A percentile compares a stretch with the other conserved stretches of the same genome.
Evolutionary conservation across 2,888 invertebrate genomes (phyloP).

Genomic region (Ephialtes manifestator): DNA sequence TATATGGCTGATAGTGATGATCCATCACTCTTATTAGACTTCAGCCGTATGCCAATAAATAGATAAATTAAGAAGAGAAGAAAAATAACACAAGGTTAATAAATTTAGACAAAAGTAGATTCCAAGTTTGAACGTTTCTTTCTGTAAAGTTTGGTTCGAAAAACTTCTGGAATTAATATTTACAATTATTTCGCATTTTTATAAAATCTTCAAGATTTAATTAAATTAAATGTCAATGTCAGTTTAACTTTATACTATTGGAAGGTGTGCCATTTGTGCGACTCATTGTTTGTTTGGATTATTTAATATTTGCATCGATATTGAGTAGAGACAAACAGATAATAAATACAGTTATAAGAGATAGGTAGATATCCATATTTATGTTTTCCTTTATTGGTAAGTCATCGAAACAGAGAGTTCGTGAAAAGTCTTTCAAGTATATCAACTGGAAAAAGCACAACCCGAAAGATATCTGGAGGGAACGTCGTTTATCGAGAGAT

Average conservation of each 20-base stretch:
- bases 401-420: conserved; percentile 39
- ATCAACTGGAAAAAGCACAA: conserved; percentile 46
- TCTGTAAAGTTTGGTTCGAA: neutral
- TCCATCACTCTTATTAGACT: no score
- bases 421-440: conserved; percentile 43
- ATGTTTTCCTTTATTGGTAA: conserved; percentile 52
- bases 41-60: no score
- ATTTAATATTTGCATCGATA: conserved; percentile 8
- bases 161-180: no score
- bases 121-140: neutral
- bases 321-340: conserved; percentile 1
- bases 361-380: conserved; percentile 56
- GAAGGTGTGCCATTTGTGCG: neutral
- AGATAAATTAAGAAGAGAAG: neutral
- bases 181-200: neutral
- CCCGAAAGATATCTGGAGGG: conserved; percentile 40
- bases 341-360: neutral
- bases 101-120: neutral
- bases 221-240: neutral
- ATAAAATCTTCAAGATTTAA: neutral
- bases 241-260: neutral
- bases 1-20: no score
- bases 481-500: conserved; percentile 60
- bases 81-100: neutral
- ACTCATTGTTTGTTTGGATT: no score